These are phyloP conservation scores for Drepana arcuata DNA, from an alignment of 1,140 invertebrate genomes.

Conservation along the genomic window DNA sequence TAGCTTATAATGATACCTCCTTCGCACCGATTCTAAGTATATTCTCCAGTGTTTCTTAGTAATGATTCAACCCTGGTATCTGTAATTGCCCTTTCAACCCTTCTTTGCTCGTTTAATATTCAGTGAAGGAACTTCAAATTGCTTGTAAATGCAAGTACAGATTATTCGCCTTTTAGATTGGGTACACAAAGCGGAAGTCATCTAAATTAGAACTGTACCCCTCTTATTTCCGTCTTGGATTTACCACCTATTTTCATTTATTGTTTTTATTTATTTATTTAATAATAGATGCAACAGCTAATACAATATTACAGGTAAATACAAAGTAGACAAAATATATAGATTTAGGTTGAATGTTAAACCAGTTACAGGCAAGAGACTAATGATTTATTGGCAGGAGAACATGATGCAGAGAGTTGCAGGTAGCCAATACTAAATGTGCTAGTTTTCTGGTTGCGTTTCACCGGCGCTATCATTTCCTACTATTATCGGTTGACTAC, in stretches of 20 bases:
- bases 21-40: slow-evolving; percentile 9
- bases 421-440: slow-evolving; percentile 22
- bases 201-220: too few species aligned
- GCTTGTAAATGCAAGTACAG: not conserved
- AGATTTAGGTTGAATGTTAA: not conserved
- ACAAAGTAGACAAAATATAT: not conserved
- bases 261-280: too few species aligned
- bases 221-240: too few species aligned
- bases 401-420: not conserved
- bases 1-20: slow-evolving; percentile 9
- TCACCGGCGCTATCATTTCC: slow-evolving; percentile 41
- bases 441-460: slow-evolving; percentile 28
- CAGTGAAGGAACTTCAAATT: slow-evolving; percentile 18
- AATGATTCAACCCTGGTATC: slow-evolving; percentile 14
- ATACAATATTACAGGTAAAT: not conserved
- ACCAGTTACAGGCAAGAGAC: too few species aligned
- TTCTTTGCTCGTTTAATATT: slow-evolving; percentile 21
- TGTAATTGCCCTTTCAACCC: slow-evolving; percentile 21
- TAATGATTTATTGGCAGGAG: not conserved
- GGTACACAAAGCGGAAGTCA: too few species aligned
- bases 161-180: not conserved
- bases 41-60: slow-evolving; percentile 16
- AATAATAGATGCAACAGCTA: not conserved
- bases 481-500: slow-evolving; percentile 49
- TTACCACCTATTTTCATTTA: too few species aligned